Base-by-base conservation (phyloP, 1,140 invertebrate species). In the Kradibia gibbosae region DNA sequence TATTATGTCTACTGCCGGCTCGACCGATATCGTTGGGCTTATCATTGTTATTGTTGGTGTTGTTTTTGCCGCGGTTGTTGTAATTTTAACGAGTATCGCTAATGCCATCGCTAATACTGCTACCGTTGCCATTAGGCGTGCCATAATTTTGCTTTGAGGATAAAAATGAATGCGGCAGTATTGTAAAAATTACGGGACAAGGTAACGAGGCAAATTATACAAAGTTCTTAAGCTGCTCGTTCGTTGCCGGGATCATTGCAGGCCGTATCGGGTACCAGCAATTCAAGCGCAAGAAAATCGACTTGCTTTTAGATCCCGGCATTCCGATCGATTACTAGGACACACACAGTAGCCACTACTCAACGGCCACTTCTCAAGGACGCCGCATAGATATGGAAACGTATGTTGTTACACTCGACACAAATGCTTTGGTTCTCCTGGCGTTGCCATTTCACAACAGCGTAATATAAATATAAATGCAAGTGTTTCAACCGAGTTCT, bases 241-340 rank as follows among this genome's bases (percentile, higher is more conserved):
- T 70, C 25, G n/a, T 42, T 70, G 20, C 17, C 15, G 0, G 25
- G 36, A 70, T 70, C 42, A 70, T 70, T 70, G 11, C n/a, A 45
- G 25, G 17, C 13, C 25, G 48, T 50, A 65, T 48, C 17, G 3
- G n/a, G 28, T 65, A 77, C 10, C 25, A 15, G 0, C 15, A 67
- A 34, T 50, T 65, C 20, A 1, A 31, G 34, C 48, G 34, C 48
- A 48, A 50, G 78, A 80, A 65, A 79, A 50, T 53, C 78, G 53
- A 74, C 20, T 67, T 78, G 75, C 7, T 60, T 36, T 60, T 42
- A 60, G n/a, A 78, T 71, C 48, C 25, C n/a, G 45, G 13, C 79
- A 81, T 81, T 81, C 79, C 79, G 57, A 70, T 75, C 48, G 31
- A 34, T 75, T 75, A 81, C 75, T 88, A 87, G 87, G 87, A 55